Conservation (phyloP, 2,888 invertebrate genomes). For the Drosophila limbata region DNA sequence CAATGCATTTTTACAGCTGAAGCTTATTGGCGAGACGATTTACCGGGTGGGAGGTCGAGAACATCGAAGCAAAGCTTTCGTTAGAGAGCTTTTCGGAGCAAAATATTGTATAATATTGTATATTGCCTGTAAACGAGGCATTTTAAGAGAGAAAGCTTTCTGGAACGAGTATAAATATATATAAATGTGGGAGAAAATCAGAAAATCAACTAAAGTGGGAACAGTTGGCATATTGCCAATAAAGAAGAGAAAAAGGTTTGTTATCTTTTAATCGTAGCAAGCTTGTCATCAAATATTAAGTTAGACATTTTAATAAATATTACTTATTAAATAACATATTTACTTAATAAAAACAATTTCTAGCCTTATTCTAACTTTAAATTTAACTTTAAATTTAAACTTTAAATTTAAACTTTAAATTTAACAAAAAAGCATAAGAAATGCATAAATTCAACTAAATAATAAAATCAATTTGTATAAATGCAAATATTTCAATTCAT, state of each 20-base stretch:
- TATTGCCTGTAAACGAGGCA: conserved; percentile 23
- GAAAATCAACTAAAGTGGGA: conserved; percentile 39
- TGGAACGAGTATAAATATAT: conserved; percentile 37
- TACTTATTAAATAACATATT: background rate
- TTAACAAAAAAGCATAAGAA: background rate
- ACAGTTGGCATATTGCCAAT: conserved; percentile 21
- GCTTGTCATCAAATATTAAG: too few species aligned
- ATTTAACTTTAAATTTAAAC: too few species aligned
- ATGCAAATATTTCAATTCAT: background rate
- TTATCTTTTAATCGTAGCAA: background rate
- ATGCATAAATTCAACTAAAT: background rate
- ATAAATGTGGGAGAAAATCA: background rate
- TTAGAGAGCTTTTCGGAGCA: conserved; percentile 34
- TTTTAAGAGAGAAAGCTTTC: conserved; percentile 44
- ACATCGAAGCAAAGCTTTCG: conserved; percentile 28
- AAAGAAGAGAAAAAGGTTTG: background rate
- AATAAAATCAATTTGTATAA: background rate
- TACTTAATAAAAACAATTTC: background rate
- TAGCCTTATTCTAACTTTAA: background rate
- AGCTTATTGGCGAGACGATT: background rate
- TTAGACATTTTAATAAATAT: background rate
- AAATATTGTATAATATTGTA: conserved; percentile 48
- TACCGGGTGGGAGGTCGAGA: conserved; percentile 4
- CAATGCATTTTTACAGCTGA: conserved; percentile 7
- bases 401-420: background rate